These are phyloP conservation scores for Sturmia bella DNA, from an alignment of 2,888 invertebrate species.

Conservation along the genomic window DNA sequence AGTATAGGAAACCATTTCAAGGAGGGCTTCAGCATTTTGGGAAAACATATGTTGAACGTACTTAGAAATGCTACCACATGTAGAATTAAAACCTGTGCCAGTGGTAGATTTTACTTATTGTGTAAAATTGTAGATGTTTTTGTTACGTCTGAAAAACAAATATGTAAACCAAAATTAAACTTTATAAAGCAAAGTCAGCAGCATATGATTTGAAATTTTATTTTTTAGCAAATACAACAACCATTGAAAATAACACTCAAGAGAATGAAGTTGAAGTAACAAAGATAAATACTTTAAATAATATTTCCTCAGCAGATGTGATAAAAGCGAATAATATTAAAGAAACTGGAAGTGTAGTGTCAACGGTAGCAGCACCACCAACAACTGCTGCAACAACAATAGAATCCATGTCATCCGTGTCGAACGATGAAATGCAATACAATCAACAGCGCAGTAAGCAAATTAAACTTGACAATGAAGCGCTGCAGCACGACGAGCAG, in stretches of 20 bases:
- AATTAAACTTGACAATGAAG: conserved; percentile 29
- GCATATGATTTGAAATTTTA: conserved; percentile 66
- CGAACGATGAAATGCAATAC: conserved; percentile 51
- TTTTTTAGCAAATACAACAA: conserved; percentile 63
- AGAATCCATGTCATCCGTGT: background rate
- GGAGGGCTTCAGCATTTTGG: too few relatives aligned
- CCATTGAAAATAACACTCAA: conserved; percentile 46
- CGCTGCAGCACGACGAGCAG: conserved; percentile 35
- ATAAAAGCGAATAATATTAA: conserved; percentile 51
- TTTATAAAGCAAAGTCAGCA: conserved; percentile 47
- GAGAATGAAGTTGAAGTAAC: conserved; percentile 31
- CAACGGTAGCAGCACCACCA: conserved; percentile 22
- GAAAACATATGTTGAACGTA: too few relatives aligned
- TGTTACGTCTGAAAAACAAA: conserved; percentile 20
- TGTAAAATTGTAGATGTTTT: conserved; percentile 5
- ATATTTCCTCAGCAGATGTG: conserved; percentile 64
- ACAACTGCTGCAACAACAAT: conserved; percentile 12
- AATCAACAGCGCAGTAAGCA: conserved; percentile 62
- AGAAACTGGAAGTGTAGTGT: conserved; percentile 18
- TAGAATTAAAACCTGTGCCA: too few relatives aligned
- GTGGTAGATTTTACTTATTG: too few relatives aligned
- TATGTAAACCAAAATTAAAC: background rate
- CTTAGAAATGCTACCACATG: too few relatives aligned
- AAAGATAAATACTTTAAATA: conserved; percentile 49
- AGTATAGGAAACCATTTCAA: too few relatives aligned